A percentile compares a stretch with the other conserved stretches of the same genome.
Conservation (phyloP, 2,888 invertebrate genomes). For the Tetramorium bicarinatum region DNA sequence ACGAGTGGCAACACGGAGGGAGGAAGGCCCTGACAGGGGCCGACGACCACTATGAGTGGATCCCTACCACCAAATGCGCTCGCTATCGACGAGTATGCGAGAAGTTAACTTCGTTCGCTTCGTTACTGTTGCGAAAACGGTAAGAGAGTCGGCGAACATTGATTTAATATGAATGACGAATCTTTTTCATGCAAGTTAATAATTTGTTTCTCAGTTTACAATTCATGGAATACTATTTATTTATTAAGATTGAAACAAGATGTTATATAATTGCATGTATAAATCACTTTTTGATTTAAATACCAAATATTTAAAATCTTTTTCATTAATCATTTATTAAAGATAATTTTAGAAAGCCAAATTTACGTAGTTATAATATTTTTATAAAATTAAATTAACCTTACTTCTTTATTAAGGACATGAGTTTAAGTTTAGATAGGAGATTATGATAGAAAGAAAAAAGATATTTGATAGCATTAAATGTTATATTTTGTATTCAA, state of each 20-base stretch:
- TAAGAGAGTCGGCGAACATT: constrained; percentile 34
- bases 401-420: neutral
- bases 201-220: neutral
- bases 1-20: constrained; percentile 53
- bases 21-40: constrained; percentile 70
- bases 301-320: neutral
- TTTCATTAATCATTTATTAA: neutral
- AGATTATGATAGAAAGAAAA: neutral
- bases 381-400: neutral
- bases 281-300: neutral
- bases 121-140: constrained; percentile 51
- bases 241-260: neutral
- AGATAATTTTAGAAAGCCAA: neutral
- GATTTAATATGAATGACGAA: constrained; percentile 12
- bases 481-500: neutral
- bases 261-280: neutral
- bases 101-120: constrained; percentile 64
- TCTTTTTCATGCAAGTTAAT: neutral
- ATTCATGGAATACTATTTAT: neutral
- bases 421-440: neutral
- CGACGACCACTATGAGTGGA: constrained; percentile 73
- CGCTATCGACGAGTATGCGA: constrained; percentile 64
- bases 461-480: neutral
- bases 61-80: constrained; percentile 54
- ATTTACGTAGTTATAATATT: neutral